These are phyloP conservation scores for Dissostichus mawsoni DNA, from an alignment of 2,113 vertebrate species.

Conservation along the genomic window DNA sequence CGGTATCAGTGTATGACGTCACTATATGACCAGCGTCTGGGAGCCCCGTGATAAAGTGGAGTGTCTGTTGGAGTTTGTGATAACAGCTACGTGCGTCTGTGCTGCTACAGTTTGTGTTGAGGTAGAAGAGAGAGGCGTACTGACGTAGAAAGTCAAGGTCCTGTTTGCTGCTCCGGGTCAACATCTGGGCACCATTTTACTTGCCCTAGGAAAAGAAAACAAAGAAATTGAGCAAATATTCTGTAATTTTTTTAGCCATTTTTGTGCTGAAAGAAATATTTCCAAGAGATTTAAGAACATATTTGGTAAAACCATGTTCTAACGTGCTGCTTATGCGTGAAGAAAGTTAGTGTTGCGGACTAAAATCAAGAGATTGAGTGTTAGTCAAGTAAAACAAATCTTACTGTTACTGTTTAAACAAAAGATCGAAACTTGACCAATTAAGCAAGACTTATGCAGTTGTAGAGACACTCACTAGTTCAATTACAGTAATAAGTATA, in stretches of 20 bases:
- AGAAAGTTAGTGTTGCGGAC: no score
- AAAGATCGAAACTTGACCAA: background rate
- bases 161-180: background rate
- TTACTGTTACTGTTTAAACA: background rate
- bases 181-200: background rate
- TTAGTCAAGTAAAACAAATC: no score
- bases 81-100: slow-evolving; percentile 6
- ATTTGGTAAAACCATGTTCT: no score
- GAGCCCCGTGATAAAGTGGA: slow-evolving; percentile 13
- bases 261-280: no score
- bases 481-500: no score
- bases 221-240: background rate
- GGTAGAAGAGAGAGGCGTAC: slow-evolving; percentile 2
- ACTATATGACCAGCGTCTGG: slow-evolving; percentile 15
- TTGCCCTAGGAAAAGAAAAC: background rate
- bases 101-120: slow-evolving; percentile 6
- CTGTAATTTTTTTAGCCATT: no score
- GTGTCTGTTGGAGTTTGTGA: slow-evolving; percentile 16
- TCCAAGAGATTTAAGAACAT: no score
- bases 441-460: background rate
- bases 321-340: no score
- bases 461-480: no score
- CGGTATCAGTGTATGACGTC: background rate
- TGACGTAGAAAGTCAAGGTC: slow-evolving; percentile 46
- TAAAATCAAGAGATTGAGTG: no score